These are phyloP conservation scores for Euzetes globulus DNA, from an alignment of 2,888 invertebrate genomes.

Conservation along the genomic window DNA sequence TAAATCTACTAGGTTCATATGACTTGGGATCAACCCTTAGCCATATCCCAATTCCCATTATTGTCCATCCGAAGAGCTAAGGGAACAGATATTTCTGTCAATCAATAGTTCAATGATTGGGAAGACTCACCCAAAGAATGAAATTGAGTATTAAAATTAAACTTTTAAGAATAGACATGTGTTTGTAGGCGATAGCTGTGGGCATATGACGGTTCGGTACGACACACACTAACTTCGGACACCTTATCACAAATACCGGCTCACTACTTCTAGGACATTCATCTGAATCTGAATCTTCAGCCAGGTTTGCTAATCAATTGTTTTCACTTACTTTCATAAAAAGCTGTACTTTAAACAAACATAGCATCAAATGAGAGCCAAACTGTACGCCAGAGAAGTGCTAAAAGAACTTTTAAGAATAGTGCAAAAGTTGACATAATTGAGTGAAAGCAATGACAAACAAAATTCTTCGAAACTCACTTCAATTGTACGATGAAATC, in stretches of 20 bases:
- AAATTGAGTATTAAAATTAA: background rate
- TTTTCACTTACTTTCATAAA: slow-evolving; percentile 4
- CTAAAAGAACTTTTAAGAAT: too few species aligned
- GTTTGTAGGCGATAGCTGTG: background rate
- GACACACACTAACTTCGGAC: slow-evolving; percentile 8
- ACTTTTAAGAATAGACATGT: slow-evolving; percentile 5
- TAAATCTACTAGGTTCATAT: slow-evolving; percentile 36
- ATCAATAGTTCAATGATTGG: background rate
- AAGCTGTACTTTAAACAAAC: background rate
- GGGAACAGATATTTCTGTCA: background rate
- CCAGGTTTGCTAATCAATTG: background rate
- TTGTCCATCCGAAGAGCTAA: slow-evolving; percentile 34
- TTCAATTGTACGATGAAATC: background rate
- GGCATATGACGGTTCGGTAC: background rate
- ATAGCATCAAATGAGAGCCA: background rate
- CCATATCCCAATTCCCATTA: slow-evolving; percentile 38
- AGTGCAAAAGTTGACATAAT: too few species aligned
- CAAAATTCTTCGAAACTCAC: too few species aligned
- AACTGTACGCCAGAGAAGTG: too few species aligned
- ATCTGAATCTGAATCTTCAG: background rate
- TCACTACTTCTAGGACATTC: background rate
- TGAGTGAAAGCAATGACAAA: too few species aligned
- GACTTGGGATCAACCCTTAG: slow-evolving; percentile 37
- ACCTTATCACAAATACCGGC: slow-evolving; percentile 1
- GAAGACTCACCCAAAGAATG: slow-evolving; percentile 7